Base-by-base conservation (phyloP, 2,797 vertebrate genomes). In the Rhadinocentrus ornatus region DNA sequence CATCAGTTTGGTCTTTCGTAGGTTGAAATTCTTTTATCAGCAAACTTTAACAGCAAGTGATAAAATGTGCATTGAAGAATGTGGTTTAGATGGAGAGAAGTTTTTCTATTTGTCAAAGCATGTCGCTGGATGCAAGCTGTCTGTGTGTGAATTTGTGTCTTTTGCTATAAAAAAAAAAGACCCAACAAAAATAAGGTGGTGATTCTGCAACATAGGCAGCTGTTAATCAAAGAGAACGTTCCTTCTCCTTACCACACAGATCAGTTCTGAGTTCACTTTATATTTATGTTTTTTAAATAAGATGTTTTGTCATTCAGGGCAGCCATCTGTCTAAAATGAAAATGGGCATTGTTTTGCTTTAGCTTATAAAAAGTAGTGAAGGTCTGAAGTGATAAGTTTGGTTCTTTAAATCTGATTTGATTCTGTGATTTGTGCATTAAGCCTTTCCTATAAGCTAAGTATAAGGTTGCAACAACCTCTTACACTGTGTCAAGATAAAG, bases 401-500 rank as follows among this genome's bases (percentile, higher is more conserved):
- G 69, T 39, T 78, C 53, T 69, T 26, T 27, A 66, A 80, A 71
- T 50, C n/a, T 44, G 61, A 62, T 56, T 68, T 73, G 64, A 11
- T 67, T 70, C 59, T 65, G 71, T 63, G 56, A 66, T 84, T 73
- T 85, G 77, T 90, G 80, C 78, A 87, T 85, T 85, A 62, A 81
- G 77, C 60, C 77, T 75, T 50, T 86, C 69, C 63, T 71, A 68
- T 81, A 81, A 89, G 82, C 82, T 82, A 80, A 31, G 73, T 73
- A 67, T 60, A 75, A 74, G 73, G 86, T 85, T 83, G 82, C 56
- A 73, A 32, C 62, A 78, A 67, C 89, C 84, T 89, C 34, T 71
- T 80, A 77, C 87, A 90, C 90, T 85, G 89, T 88, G 87, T 90
- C 70, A 73, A 78, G 73, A 77, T 81, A 79, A 86, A 83, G 18